These are phyloP conservation scores for Corythoichthys haematopterus DNA, from an alignment of 2,113 vertebrate species.

Conservation along the genomic window DNA sequence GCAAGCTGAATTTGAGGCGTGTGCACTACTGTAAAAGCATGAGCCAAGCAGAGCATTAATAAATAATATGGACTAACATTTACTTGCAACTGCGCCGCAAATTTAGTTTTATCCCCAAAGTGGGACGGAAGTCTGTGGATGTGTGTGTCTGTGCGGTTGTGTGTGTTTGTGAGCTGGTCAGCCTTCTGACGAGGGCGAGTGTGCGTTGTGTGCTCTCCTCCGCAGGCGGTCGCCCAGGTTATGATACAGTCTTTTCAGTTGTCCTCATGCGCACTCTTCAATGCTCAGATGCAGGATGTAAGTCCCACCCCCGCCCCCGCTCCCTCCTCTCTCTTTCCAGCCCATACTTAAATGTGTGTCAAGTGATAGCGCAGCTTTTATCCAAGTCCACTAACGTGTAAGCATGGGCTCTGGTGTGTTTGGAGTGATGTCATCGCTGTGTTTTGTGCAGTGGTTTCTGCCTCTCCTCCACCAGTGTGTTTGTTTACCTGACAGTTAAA, in stretches of 20 bases:
- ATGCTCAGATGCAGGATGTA: constrained; percentile 99
- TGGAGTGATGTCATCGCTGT: constrained; percentile 59
- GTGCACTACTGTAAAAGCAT: constrained; percentile 37
- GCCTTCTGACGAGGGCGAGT: constrained; percentile 69
- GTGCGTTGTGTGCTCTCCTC: constrained; percentile 82
- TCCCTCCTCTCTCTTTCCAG: constrained; percentile 27
- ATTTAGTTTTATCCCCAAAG: constrained; percentile 25
- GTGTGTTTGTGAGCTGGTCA: constrained; percentile 24
- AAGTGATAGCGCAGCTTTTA: constrained; percentile 28
- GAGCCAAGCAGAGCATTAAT: constrained; percentile 22
- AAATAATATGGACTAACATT: constrained; percentile 34
- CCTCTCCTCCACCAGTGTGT: constrained; percentile 37
- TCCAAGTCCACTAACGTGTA: constrained; percentile 44
- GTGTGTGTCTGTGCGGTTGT: constrained; percentile 13
- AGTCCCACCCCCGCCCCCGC: constrained; percentile 59
- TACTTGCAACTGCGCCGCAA: constrained; percentile 11
- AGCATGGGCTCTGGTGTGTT: constrained; percentile 52
- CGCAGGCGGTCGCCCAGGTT: constrained; percentile 98
- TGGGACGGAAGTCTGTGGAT: constrained; percentile 23
- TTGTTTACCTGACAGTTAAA: constrained; percentile 31
- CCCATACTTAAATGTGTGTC: constrained; percentile 61
- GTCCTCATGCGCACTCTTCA: constrained; percentile 98
- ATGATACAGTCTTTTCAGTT: constrained; percentile 99
- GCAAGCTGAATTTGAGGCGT: not conserved
- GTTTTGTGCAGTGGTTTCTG: constrained; percentile 56